Evolutionary conservation across 2,113 vertebrate species (phyloP), one percentile per base, ranked within the genome.

Genomic region (Alethe castanea): DNA sequence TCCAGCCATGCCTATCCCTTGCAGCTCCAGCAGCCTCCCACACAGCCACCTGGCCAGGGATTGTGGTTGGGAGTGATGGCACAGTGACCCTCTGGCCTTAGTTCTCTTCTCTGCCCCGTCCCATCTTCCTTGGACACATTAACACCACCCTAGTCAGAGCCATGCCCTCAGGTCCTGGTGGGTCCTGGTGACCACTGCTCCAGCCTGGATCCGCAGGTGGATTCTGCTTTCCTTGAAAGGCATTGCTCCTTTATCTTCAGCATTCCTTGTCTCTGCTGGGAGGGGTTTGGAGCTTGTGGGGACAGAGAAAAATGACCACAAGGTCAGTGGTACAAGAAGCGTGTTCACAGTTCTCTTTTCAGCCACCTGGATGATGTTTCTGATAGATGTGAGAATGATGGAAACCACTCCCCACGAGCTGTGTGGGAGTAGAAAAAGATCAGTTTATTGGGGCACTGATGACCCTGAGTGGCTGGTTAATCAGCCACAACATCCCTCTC

Each of bases 221-320:
- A 56, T 79, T 65, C 61, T 61, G 47, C 31, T 57, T 79, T 66
- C 40, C 52, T 18, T 88, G 65, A 48, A 60, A 66, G 19, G 52
- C 62, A 76, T 71, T 57, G 13, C n/a, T 67, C 44, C 26, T 78
- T 78, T 20, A 18, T 56, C 36, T 61, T 81, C 26, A 23, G 15
- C 2, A 0, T 81, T 62, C 31, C 14, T 50, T 4, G 0, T 61
- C 35, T 81, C 29, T 88, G 42, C 66, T 66, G 42, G 74, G 48
- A 70, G 33, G 19, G 14, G 29, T 74, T 92, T 48, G 42, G 66
- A 74, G 36, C 47, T 86, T 60, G 36, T 45, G 71, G n/a, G 12
- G 42, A 33, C 42, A 66, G 65, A 67, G 25, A 2, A 18, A 74
- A 74, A 53, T 6, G 31, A 70, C 22, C 71, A 22, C 4, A 3